A percentile compares a stretch with the other conserved stretches of the same genome.
Evolutionary conservation across 2,797 vertebrate species (phyloP).

Genomic region (Gymnothorax javanicus): DNA sequence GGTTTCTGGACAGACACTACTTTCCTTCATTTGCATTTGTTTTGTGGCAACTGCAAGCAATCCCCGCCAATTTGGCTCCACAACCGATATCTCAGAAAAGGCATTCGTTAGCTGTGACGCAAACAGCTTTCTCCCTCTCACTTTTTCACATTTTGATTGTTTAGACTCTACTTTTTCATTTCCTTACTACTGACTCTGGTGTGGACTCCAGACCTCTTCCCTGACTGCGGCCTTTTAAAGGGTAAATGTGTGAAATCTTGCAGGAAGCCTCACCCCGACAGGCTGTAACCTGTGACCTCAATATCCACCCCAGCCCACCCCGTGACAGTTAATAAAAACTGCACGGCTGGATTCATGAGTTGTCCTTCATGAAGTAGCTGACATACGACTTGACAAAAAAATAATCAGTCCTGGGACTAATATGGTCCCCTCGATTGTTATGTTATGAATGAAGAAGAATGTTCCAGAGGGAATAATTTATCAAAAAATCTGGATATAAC

Average conservation of each 20-base stretch:
- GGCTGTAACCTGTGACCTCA: not conserved
- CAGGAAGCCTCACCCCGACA: not conserved
- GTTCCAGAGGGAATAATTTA: not conserved
- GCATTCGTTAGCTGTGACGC: conserved; percentile 34
- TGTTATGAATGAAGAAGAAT: not conserved
- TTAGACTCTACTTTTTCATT: conserved; percentile 28
- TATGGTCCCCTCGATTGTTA: not conserved
- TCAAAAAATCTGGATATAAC: no score
- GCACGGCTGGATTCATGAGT: not conserved
- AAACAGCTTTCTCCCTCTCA: not conserved
- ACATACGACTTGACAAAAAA: not conserved
- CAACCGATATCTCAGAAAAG: conserved; percentile 37
- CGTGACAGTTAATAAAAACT: not conserved
- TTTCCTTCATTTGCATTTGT: conserved; percentile 58
- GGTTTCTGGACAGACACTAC: conserved; percentile 35
- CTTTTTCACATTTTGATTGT: not conserved
- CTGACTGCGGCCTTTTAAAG: not conserved
- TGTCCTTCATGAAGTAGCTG: not conserved
- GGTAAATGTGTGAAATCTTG: not conserved
- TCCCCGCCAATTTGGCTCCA: conserved; percentile 50
- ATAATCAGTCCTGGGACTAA: not conserved
- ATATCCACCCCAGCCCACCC: not conserved
- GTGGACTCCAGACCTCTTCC: not conserved
- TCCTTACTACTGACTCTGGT: conserved; percentile 22
- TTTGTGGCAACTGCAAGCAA: conserved; percentile 55